phyloP scores from a whole-genome alignment of 1,140 invertebrate genomes.

The Dendroctonus ponderosae region DNA sequence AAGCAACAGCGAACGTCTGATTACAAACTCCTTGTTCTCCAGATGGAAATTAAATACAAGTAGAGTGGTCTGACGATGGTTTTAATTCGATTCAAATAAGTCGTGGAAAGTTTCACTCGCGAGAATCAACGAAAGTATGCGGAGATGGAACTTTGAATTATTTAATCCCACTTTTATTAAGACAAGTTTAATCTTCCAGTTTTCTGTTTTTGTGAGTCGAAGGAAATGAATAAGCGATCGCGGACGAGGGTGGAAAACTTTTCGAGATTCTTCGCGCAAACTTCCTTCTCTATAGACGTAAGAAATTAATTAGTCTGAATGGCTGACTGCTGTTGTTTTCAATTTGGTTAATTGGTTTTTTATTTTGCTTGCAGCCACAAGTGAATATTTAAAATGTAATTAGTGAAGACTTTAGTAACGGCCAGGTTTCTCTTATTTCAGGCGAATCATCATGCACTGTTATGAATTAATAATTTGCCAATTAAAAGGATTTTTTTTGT shows the following conservation, averaged over 20 bases:
- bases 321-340: too few relatives aligned
- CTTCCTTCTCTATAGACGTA: too few relatives aligned
- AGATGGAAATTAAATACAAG: slow-evolving; percentile 16
- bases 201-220: not conserved
- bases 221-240: not conserved
- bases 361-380: too few relatives aligned
- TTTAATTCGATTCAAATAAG: slow-evolving; percentile 19
- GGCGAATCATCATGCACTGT: too few relatives aligned
- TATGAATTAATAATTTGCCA: too few relatives aligned
- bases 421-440: too few relatives aligned
- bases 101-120: slow-evolving; percentile 5
- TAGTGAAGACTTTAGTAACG: too few relatives aligned
- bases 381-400: too few relatives aligned
- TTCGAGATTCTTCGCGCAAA: not conserved
- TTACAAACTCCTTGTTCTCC: not conserved
- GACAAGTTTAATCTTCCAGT: slow-evolving; percentile 13
- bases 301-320: too few relatives aligned
- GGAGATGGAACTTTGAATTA: slow-evolving; percentile 19
- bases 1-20: too few relatives aligned
- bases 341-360: too few relatives aligned
- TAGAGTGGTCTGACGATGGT: slow-evolving; percentile 6
- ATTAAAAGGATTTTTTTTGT: too few relatives aligned
- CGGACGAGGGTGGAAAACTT: not conserved
- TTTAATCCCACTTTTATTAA: slow-evolving; percentile 19
- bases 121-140: slow-evolving; percentile 9